Evolutionary conservation across 2,888 invertebrate species (phyloP), one percentile per base, ranked within the genome.

Genomic region (Tryphoninae sp.): DNA sequence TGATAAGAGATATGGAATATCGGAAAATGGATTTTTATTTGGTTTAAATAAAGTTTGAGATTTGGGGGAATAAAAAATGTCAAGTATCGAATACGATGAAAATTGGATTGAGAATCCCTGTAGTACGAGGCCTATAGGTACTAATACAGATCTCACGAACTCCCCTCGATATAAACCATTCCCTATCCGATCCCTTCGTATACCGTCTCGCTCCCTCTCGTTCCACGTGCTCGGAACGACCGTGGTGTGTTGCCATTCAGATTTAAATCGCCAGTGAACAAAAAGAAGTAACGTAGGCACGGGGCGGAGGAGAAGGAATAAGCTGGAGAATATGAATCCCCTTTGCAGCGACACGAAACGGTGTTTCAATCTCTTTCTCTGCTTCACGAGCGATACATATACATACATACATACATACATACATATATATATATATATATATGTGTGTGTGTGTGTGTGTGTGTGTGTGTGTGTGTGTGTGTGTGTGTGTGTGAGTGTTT

Each of bases 131-230:
- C 71, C 88, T 88, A 87, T 89, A 87, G 87, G 88, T 87, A 89
- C 90, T 91, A 91, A 91, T 91, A 90, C 90, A 91, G 91, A 91
- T 91, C 91, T 91, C 91, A 91, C 90, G 90, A 88, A 89, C 88
- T 90, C 90, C 89, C 91, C 90, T 89, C 88, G 85, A 89, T 89
- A 90, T 89, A 89, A 90, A 88, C 88, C 89, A 89, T 90, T 89
- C 90, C 86, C 87, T 89, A 87, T 86, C 86, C 84, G 77, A 83
- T 81, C 77, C 80, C 77, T 71, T 61, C 62, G 72, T 68, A 51
- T 67, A 76, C 67, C 78, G 8, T 75, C 78, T 64, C 81, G 51
- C 75, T 75, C 65, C 58, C 79, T 78, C 74, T 55, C 65, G 67
- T 72, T 49, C 55, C 80, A 58, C 81, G 67, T 58, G 84, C 84